phyloP scores from a whole-genome alignment of 1,140 invertebrate genomes.

The Cotesia vestalis region DNA sequence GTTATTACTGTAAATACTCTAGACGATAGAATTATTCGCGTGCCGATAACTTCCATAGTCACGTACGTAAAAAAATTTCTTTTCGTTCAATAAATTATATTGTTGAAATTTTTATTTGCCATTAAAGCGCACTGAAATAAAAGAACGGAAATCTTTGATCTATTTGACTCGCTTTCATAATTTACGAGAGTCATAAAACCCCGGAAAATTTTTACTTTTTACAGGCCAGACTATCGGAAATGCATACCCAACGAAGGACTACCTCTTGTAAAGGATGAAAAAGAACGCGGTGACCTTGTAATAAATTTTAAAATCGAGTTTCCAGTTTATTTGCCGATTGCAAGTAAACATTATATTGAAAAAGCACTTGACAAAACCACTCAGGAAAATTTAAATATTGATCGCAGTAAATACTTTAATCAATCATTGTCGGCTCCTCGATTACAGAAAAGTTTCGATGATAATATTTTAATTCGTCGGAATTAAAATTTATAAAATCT shows the following conservation, averaged over 20 bases:
- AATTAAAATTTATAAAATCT: neutral
- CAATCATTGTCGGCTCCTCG: slow-evolving; percentile 39
- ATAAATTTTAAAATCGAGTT: slow-evolving; percentile 69
- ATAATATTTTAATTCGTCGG: slow-evolving; percentile 41
- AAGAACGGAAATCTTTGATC: neutral
- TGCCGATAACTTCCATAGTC: slow-evolving; percentile 77
- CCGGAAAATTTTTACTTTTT: slow-evolving; percentile 9
- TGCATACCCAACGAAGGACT: slow-evolving; percentile 72
- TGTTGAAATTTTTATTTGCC: neutral
- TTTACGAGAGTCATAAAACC: slow-evolving; percentile 20
- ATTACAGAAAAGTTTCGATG: slow-evolving; percentile 52
- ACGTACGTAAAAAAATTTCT: slow-evolving; percentile 56
- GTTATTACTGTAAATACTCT: slow-evolving; percentile 72
- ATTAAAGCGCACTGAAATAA: neutral
- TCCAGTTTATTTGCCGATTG: slow-evolving; percentile 66
- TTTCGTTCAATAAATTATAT: neutral
- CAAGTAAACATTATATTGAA: slow-evolving; percentile 63
- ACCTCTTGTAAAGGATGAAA: slow-evolving; percentile 66
- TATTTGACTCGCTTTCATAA: neutral
- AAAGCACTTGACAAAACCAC: slow-evolving; percentile 61
- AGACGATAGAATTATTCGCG: slow-evolving; percentile 72
- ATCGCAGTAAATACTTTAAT: neutral
- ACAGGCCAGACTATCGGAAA: slow-evolving; percentile 71
- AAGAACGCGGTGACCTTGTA: slow-evolving; percentile 65
- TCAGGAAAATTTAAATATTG: slow-evolving; percentile 1